Base-by-base conservation (phyloP, 1,140 invertebrate species). In the Zelostemma sp. region DNA sequence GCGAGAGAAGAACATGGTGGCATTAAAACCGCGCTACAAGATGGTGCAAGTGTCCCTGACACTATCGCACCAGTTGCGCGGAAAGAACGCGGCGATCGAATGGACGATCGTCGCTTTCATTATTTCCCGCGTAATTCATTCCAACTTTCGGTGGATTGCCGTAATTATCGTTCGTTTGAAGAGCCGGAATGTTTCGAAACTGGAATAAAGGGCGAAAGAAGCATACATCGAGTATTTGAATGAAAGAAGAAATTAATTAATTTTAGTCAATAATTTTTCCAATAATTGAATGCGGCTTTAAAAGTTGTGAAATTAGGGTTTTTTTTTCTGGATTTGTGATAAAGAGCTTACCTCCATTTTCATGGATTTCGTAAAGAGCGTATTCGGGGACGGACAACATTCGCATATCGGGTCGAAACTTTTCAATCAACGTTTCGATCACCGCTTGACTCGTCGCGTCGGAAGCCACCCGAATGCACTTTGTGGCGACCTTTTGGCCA, bases 321-420 rank as follows among this genome's bases (percentile, higher is more conserved):
- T n/a, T n/a, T n/a, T n/a, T n/a, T n/a, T n/a, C n/a, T n/a, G n/a
- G n/a, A n/a, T n/a, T n/a, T n/a, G n/a, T n/a, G n/a, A n/a, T n/a
- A n/a, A n/a, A n/a, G n/a, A n/a, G n/a, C 79, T 83, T 81, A 89
- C 94, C 94, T 86, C 93, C 93, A 81, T 97, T 97, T 72, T 96
- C 95, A 83, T 99, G 97, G 38, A 98, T 95, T 88, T 99, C 98
- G 86, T 97, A 98, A 41, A 99, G 89, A 31, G 96, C 95, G 86
- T 99, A 99, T 77, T 95, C 95, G 25, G 95, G 95, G 47, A 97
- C 90, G 14, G 95, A 96, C 35, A 99, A 86, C 97, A 99, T 99
- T 75, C 95, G 90, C 96, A 99, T 98, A 86, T 99, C 98, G 21
- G 98, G 97, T 80, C 97, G 93, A 88, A 99, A 99, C 86, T 99